Base-by-base conservation (phyloP, 2,888 invertebrate genomes). In the Aphidoletes aphidimyza region DNA sequence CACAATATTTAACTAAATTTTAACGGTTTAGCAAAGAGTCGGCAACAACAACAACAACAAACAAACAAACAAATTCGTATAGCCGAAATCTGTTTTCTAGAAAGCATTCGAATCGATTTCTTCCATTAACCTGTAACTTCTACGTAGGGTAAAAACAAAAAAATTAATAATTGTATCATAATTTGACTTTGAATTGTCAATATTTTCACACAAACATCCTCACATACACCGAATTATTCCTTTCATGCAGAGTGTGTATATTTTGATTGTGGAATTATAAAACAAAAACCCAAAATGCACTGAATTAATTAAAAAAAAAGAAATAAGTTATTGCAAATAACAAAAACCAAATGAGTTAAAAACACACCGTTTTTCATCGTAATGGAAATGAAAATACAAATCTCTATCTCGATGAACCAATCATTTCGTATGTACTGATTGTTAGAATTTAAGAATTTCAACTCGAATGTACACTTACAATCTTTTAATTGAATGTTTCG, bases 121-220 rank as follows among this genome's bases (percentile, higher is more conserved):
- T 54, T 54, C 54, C 54, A 54, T 54, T 54, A 54, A 54, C 54
- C 54, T 54, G 6, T n/a, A 54, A 54, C 54, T 54, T 47, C 54
- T 54, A 54, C 22, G 54, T 47, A 47, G 5, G n/a, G 54, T 54
- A 54, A 22, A 54, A n/a, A n/a, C n/a, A n/a, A n/a, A n/a, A n/a
- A n/a, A n/a, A n/a, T n/a, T n/a, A n/a, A n/a, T n/a, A n/a, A n/a
- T n/a, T n/a, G n/a, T n/a, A n/a, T n/a, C n/a, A n/a, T n/a, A n/a
- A n/a, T n/a, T n/a, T n/a, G n/a, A n/a, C n/a, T 54, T 54, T 22
- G 22, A 39, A 54, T 54, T 54, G 54, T 54, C 9, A 22, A 9
- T 54, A 54, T 54, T 54, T 54, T 54, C 54, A 54, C 54, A 54
- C 54, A 54, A 54, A 54, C 22, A 54, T 47, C 17, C 47, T 17